Percentiles rank a stretch among this genome's conserved stretches.
Conservation (phyloP, 2,888 invertebrate species). For the Altica lythri region DNA sequence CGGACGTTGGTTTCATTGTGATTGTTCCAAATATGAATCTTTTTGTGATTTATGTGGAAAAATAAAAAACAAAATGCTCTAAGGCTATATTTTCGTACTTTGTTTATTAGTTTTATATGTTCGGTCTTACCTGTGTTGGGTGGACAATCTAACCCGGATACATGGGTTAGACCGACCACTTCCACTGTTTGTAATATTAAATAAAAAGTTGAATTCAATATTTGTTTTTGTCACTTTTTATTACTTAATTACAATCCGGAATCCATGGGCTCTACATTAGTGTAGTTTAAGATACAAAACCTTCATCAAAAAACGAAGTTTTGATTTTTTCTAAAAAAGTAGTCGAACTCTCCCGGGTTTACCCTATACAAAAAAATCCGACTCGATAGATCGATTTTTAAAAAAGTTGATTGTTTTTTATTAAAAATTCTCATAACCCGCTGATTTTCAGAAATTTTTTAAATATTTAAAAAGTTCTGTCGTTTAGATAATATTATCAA, state of each 20-base stretch:
- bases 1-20: constrained; percentile 2
- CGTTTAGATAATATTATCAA: no score
- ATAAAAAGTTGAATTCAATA: neutral
- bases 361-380: no score
- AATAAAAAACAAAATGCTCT: neutral
- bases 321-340: neutral
- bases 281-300: neutral
- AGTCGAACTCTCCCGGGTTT: neutral
- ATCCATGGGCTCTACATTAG: no score
- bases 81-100: neutral
- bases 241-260: neutral
- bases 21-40: neutral
- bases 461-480: no score
- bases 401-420: no score
- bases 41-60: neutral
- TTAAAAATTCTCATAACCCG: no score
- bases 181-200: neutral
- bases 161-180: neutral
- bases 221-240: neutral
- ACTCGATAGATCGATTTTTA: no score
- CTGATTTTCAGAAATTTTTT: no score
- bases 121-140: neutral
- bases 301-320: neutral
- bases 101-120: neutral
- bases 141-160: neutral